Conservation (phyloP, 2,888 invertebrate species). For the Dolichomitus sp. region DNA sequence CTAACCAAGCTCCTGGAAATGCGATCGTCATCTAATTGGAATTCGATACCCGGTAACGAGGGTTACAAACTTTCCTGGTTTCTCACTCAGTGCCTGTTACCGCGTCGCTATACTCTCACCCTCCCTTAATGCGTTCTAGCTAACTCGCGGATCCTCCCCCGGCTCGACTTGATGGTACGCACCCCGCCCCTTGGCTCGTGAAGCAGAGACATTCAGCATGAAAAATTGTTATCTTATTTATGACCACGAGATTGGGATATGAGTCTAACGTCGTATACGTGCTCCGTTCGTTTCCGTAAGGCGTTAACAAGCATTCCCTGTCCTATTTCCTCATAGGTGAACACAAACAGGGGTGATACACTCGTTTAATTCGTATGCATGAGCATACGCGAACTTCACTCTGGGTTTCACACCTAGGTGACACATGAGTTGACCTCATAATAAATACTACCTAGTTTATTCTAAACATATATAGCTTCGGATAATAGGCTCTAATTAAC, state of each 20-base stretch:
- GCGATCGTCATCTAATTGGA: constrained; percentile 85
- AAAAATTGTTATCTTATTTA: constrained; percentile 85
- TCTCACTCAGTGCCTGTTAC: constrained; percentile 66
- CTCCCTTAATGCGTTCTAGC: constrained; percentile 58
- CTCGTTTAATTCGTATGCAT: constrained; percentile 72
- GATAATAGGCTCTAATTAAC: constrained; percentile 59
- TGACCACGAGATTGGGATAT: constrained; percentile 79
- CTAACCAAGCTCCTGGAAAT: constrained; percentile 75
- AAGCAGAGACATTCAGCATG: constrained; percentile 72
- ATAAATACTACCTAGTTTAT: constrained; percentile 50
- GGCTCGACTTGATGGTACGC: constrained; percentile 55
- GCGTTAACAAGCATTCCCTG: constrained; percentile 73
- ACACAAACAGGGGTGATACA: not conserved
- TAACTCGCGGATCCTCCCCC: constrained; percentile 58
- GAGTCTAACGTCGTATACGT: constrained; percentile 69
- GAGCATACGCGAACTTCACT: constrained; percentile 48
- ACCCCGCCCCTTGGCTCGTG: constrained; percentile 57
- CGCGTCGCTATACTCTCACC: constrained; percentile 64
- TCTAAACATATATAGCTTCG: constrained; percentile 11
- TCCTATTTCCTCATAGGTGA: not conserved
- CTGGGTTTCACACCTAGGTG: constrained; percentile 71
- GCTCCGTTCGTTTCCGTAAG: constrained; percentile 43
- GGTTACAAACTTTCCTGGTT: constrained; percentile 82
- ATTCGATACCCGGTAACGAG: constrained; percentile 84
- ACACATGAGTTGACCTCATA: constrained; percentile 45